Conservation (phyloP, 1,140 invertebrate genomes). For the Gerris buenoi region DNA sequence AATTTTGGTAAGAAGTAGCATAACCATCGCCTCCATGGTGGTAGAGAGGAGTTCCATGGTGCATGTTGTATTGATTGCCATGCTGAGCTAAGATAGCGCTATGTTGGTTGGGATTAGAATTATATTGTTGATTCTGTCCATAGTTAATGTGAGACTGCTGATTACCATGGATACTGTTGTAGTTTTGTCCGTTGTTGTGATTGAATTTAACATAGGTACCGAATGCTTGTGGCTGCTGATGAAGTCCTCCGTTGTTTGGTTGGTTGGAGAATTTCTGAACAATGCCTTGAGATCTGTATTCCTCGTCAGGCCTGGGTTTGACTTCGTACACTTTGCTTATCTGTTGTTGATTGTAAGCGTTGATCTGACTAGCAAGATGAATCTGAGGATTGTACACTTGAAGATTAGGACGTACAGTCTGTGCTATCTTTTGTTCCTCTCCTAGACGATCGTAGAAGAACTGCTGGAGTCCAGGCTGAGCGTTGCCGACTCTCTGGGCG, state of each 20-base stretch:
- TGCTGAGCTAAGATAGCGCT: not conserved
- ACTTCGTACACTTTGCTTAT: not conserved
- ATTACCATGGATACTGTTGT: not conserved
- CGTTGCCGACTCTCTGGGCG: not conserved
- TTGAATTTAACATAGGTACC: not conserved
- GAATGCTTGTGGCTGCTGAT: not conserved
- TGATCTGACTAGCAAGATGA: not conserved
- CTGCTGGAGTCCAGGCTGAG: not conserved
- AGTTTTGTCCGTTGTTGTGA: not conserved
- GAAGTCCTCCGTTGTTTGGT: not conserved
- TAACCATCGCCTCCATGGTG: not conserved
- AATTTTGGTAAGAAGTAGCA: slow-evolving; percentile 4
- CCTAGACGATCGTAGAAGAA: not conserved
- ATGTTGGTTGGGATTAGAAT: not conserved
- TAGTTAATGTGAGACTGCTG: not conserved
- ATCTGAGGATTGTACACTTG: not conserved
- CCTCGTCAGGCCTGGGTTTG: not conserved
- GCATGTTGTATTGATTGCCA: not conserved
- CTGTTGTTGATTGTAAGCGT: not conserved
- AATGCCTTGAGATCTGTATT: not conserved
- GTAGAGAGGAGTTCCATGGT: not conserved
- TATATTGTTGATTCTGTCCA: not conserved
- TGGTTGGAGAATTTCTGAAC: not conserved
- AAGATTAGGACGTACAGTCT: not conserved
- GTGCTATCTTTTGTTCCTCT: not conserved